phyloP scores from a whole-genome alignment of 1,140 invertebrate species.

The Arion vulgaris region DNA sequence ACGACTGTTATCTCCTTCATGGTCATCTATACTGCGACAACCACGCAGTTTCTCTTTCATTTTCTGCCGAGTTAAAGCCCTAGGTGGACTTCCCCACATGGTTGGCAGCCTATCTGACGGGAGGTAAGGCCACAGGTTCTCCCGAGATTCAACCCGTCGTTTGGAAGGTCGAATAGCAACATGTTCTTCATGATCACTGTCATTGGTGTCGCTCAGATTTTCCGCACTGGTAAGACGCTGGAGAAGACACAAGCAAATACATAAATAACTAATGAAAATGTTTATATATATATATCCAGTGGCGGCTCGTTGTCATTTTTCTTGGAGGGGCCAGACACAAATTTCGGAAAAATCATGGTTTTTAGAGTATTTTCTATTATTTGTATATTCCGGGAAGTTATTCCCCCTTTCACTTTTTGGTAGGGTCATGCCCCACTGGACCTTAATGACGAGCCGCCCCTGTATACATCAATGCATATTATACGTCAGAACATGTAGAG shows the following conservation, averaged over 20 bases:
- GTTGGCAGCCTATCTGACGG: slow-evolving; percentile 28
- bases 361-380: too few relatives aligned
- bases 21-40: not conserved
- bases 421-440: too few relatives aligned
- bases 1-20: not conserved
- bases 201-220: slow-evolving; percentile 17
- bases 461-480: too few relatives aligned
- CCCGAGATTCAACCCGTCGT: not conserved
- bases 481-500: too few relatives aligned
- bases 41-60: not conserved
- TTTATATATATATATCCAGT: too few relatives aligned
- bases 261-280: too few relatives aligned
- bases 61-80: slow-evolving; percentile 4
- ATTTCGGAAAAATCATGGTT: too few relatives aligned
- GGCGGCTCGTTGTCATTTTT: too few relatives aligned
- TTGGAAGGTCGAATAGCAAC: not conserved
- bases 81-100: slow-evolving; percentile 32
- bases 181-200: slow-evolving; percentile 29
- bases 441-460: too few relatives aligned
- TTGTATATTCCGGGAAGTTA: too few relatives aligned
- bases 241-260: not conserved
- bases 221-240: slow-evolving; percentile 34
- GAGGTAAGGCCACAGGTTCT: slow-evolving; percentile 37
- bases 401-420: too few relatives aligned
- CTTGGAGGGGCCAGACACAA: too few relatives aligned